Conservation (phyloP, 2,113 vertebrate species). For the Mystacornis crossleyi region DNA sequence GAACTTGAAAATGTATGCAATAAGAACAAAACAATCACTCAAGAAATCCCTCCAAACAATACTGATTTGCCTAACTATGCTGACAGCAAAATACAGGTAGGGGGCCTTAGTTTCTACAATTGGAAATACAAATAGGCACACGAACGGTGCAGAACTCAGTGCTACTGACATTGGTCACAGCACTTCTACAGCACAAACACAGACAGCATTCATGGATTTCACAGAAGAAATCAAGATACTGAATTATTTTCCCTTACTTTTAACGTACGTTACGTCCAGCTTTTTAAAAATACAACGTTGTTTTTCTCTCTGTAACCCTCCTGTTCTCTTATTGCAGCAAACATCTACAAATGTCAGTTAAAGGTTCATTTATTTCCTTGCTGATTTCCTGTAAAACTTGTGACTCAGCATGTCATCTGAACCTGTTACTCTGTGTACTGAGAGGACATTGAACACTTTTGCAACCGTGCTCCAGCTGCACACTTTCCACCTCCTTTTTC, state of each 20-base stretch:
- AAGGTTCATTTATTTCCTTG: conserved; percentile 44
- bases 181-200: background rate
- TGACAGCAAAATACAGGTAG: background rate
- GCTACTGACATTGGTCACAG: background rate
- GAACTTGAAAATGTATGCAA: background rate
- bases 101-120: background rate
- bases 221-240: background rate
- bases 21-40: background rate
- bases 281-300: background rate
- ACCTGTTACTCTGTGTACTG: conserved; percentile 1
- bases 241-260: background rate
- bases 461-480: background rate
- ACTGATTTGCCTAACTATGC: background rate
- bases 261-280: background rate
- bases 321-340: background rate
- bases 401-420: conserved; percentile 37
- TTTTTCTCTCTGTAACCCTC: background rate
- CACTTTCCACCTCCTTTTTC: background rate
- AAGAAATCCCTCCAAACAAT: background rate
- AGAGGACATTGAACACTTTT: background rate
- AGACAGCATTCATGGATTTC: background rate
- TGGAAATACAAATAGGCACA: background rate
- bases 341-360: background rate
- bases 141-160: background rate
- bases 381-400: conserved; percentile 31